Percentiles rank a stretch among this genome's conserved stretches.
phyloP scores from a whole-genome alignment of 2,797 vertebrate species.

The Scleropages formosus region DNA sequence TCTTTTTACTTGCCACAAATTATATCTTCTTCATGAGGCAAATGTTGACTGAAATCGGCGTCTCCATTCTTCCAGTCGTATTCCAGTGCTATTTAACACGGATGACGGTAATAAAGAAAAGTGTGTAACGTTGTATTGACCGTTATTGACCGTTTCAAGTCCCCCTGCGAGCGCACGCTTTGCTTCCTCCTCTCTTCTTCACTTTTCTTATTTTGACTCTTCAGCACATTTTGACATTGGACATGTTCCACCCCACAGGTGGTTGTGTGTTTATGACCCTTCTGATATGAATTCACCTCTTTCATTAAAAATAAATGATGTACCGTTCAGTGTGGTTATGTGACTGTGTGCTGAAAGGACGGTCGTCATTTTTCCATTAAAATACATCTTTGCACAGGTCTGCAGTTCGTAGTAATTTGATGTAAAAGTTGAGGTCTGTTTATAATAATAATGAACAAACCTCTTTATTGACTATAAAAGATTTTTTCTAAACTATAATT shows the following conservation, averaged over 20 bases:
- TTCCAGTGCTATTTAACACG: constrained; percentile 90
- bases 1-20: constrained; percentile 61
- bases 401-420: no score
- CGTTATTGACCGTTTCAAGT: constrained; percentile 34
- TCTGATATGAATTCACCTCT: constrained; percentile 6
- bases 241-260: not conserved
- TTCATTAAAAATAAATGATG: constrained; percentile 11
- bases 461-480: no score
- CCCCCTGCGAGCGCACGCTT: no score
- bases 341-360: not conserved
- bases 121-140: constrained; percentile 59
- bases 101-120: constrained; percentile 72
- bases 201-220: not conserved
- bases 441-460: no score
- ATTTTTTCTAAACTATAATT: no score
- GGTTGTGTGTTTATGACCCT: constrained; percentile 11
- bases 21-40: constrained; percentile 82
- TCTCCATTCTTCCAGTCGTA: constrained; percentile 87
- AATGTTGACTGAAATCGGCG: constrained; percentile 81
- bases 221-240: not conserved
- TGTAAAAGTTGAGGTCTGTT: not conserved
- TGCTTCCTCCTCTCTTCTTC: constrained; percentile 9
- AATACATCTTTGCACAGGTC: no score
- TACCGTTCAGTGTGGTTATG: constrained; percentile 13
- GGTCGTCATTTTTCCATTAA: no score